A percentile compares a stretch with the other conserved stretches of the same genome.
These are phyloP conservation scores for Erythrolamprus reginae DNA, from an alignment of 2,113 vertebrate genomes.

Conservation along the genomic window DNA sequence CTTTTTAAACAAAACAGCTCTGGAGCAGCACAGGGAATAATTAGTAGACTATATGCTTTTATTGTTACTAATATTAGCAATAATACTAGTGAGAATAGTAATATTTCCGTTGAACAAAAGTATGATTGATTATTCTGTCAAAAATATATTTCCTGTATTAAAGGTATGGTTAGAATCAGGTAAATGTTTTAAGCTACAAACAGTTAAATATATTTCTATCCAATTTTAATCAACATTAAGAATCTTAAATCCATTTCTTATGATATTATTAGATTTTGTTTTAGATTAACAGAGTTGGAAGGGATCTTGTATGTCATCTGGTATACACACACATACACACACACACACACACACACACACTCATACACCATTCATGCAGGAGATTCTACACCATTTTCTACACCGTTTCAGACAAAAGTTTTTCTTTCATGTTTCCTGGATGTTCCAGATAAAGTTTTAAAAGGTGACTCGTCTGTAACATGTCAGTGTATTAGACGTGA, in stretches of 20 bases:
- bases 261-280: not conserved
- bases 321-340: too few relatives aligned
- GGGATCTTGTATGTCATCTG: too few relatives aligned
- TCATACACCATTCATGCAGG: too few relatives aligned
- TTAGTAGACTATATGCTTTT: not conserved
- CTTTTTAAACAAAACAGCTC: conserved; percentile 5
- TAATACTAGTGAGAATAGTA: not conserved
- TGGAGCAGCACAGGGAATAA: not conserved
- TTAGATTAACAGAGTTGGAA: too few relatives aligned
- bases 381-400: too few relatives aligned
- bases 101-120: not conserved
- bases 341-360: too few relatives aligned
- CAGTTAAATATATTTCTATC: too few relatives aligned
- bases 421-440: not conserved
- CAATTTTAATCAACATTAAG: not conserved
- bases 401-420: not conserved
- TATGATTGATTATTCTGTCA: not conserved
- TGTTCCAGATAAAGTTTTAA: not conserved
- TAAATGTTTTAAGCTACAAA: not conserved
- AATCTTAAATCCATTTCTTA: not conserved
- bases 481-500: not conserved
- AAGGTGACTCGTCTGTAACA: not conserved
- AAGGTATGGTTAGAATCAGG: not conserved
- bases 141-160: not conserved
- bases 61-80: not conserved